Base-by-base conservation (phyloP, 2,888 invertebrate genomes). In the Scrobipalpa atriplicella region DNA sequence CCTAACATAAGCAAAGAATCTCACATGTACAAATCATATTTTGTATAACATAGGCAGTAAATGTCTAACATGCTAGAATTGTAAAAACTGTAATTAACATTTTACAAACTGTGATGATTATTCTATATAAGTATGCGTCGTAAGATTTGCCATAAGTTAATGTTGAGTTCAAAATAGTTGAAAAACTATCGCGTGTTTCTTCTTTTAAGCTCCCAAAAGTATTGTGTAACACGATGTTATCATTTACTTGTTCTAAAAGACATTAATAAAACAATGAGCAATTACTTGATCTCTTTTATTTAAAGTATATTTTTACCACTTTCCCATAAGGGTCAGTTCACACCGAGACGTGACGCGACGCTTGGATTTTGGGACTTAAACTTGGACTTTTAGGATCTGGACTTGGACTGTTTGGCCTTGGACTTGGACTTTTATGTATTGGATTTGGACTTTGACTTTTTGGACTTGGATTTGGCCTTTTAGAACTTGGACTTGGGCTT, bases 91-190 rank as follows among this genome's bases (percentile, higher is more conserved):
- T 47, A 47, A 47, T 47, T 47, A 47, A 47, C 47, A 47, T 47
- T 47, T 47, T 47, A 47, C 47, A 8, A 47, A 47, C 90, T 90
- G 90, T 90, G 90, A 90, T 90, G 81, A 86, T 84, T 86, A 82
- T 81, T 81, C 75, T 87, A 87, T 58, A 29, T 56, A 56, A 86
- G 87, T 87, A 87, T 85, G 54, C 54, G 21, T 56, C 54, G 13
- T 13, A 21, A 56, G 21, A 85, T 76, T 78, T 78, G 84, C 86
- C 87, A 85, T 86, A 82, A 52, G 75, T 68, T 75, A 74, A 75
- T 73, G 69, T 76, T 74, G 79, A 82, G 81, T 84, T 82, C 78
- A 81, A 83, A 78, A 70, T 70, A 71, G 68, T 70, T 18, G 19
- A 29, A 62, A n/a, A 47, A n/a, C 43, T 10, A 60, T 29, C 19